Conservation (phyloP, 1,140 invertebrate genomes). For the Aphelinus atriplicis region DNA sequence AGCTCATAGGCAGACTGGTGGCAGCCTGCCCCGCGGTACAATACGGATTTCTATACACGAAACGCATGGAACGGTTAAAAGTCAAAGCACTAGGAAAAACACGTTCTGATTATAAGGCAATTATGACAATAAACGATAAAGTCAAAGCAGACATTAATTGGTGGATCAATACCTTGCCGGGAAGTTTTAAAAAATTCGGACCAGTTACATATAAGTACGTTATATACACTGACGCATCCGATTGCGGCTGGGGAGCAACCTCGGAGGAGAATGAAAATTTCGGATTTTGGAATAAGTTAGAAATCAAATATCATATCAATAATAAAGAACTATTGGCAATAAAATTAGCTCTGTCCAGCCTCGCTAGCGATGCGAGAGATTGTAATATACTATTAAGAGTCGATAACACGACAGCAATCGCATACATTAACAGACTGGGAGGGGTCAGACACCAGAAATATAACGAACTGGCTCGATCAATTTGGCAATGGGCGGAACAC, state of each 20-base stretch:
- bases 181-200: conserved; percentile 21
- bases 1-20: conserved; percentile 43
- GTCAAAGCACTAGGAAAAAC: background rate
- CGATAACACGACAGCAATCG: conserved; percentile 47
- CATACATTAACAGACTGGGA: conserved; percentile 48
- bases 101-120: conserved; percentile 25
- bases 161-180: conserved; percentile 36
- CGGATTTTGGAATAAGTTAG: conserved; percentile 31
- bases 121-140: conserved; percentile 21
- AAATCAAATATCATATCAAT: conserved; percentile 50
- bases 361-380: conserved; percentile 43
- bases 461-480: background rate
- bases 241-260: conserved; percentile 36
- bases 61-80: conserved; percentile 44
- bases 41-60: conserved; percentile 46
- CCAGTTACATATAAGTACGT: background rate
- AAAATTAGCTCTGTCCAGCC: conserved; percentile 49
- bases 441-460: conserved; percentile 35
- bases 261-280: conserved; percentile 10
- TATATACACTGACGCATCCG: conserved; percentile 39
- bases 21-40: conserved; percentile 42
- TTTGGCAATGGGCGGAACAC: conserved; percentile 46
- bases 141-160: conserved; percentile 25
- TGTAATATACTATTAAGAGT: conserved; percentile 42
- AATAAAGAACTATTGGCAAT: conserved; percentile 52